Evolutionary conservation across 2,797 vertebrate genomes (phyloP).

Genomic region (Falco peregrinus): DNA sequence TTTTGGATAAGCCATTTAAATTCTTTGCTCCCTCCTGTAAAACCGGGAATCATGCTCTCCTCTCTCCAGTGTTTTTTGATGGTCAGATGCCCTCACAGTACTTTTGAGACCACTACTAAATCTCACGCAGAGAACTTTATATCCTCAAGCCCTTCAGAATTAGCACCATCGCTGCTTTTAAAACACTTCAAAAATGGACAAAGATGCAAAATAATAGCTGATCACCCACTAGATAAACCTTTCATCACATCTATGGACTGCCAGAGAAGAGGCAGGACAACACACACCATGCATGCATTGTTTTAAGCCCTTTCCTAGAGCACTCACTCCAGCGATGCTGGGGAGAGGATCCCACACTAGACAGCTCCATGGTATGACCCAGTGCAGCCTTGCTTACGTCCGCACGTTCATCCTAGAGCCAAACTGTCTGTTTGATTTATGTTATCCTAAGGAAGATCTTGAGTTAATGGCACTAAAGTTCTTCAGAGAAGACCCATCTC

Average conservation of each 20-base stretch:
- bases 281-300: background rate
- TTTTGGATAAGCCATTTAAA: background rate
- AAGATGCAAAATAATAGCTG: slow-evolving; percentile 25
- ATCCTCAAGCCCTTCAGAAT: background rate
- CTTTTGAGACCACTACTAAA: slow-evolving; percentile 13
- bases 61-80: background rate
- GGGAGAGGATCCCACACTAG: background rate
- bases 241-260: background rate
- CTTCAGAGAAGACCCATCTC: slow-evolving; percentile 17
- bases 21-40: slow-evolving; percentile 13
- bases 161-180: background rate
- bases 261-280: slow-evolving; percentile 17
- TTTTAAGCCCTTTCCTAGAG: slow-evolving; percentile 27
- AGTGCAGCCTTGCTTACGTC: background rate
- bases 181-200: slow-evolving; percentile 31
- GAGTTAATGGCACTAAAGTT: slow-evolving; percentile 12
- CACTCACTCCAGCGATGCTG: background rate
- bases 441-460: slow-evolving; percentile 31
- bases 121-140: background rate
- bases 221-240: slow-evolving; percentile 44
- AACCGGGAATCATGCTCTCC: background rate
- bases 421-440: slow-evolving; percentile 17
- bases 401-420: background rate
- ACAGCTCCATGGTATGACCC: background rate
- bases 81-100: background rate